Conservation (phyloP, 2,797 vertebrate species). For the Bradypodion ventrale region DNA sequence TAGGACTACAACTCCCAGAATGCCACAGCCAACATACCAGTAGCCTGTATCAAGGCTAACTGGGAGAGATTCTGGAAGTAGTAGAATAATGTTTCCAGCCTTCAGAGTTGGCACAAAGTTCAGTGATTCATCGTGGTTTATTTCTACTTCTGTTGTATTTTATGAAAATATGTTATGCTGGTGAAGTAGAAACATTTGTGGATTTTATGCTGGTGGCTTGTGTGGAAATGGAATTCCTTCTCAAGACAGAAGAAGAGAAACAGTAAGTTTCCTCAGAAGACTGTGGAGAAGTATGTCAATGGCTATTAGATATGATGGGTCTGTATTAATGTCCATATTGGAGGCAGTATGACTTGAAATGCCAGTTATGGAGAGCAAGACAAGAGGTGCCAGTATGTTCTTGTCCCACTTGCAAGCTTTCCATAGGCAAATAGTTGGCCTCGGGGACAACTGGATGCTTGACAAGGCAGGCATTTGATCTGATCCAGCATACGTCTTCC, state of each 20-base stretch:
- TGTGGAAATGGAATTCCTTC: accelerated
- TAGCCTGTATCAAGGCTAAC: too few relatives aligned
- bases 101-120: not conserved
- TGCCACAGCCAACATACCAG: too few relatives aligned
- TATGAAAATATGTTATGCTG: conserved; percentile 1
- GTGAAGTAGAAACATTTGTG: not conserved
- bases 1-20: too few relatives aligned
- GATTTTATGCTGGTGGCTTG: not conserved
- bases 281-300: not conserved
- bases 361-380: not conserved
- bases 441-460: not conserved
- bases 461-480: not conserved
- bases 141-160: conserved; percentile 1
- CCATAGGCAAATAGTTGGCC: not conserved
- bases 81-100: too few relatives aligned
- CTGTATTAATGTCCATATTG: not conserved
- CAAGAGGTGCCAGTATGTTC: not conserved
- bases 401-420: not conserved
- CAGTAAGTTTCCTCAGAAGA: not conserved
- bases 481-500: not conserved
- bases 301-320: not conserved
- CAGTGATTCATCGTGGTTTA: not conserved
- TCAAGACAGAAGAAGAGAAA: not conserved
- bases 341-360: not conserved
- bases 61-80: too few relatives aligned